A percentile compares a stretch with the other conserved stretches of the same genome.
Evolutionary conservation across 2,888 invertebrate species (phyloP).

Genomic region (Nemotelus pantherinus): DNA sequence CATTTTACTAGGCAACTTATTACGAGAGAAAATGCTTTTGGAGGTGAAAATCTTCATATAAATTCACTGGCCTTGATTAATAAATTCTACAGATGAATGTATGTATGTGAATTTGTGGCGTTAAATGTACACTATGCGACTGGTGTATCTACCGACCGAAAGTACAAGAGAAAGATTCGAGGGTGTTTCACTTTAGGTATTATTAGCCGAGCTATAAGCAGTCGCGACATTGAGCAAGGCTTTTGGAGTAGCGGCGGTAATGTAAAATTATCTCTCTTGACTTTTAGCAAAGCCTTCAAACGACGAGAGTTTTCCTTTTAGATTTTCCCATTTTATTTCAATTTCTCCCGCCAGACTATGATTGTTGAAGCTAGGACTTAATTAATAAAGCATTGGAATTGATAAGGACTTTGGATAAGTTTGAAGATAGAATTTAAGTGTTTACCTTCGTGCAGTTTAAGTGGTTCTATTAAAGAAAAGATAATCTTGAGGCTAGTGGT

Average conservation of each 20-base stretch:
- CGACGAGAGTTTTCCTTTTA: slow-evolving; percentile 1
- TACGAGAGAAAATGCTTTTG: slow-evolving; percentile 5
- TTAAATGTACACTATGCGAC: too few relatives aligned
- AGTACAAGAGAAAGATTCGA: too few relatives aligned
- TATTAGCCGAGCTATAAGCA: neutral
- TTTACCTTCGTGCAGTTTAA: slow-evolving; percentile 34
- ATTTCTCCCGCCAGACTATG: slow-evolving; percentile 4
- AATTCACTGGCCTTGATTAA: neutral
- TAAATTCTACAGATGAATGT: too few relatives aligned
- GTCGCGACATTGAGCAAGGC: neutral
- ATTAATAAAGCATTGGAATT: slow-evolving; percentile 33
- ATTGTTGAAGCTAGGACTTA: slow-evolving; percentile 15
- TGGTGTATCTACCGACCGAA: too few relatives aligned
- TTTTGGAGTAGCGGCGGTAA: neutral
- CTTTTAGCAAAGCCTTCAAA: neutral
- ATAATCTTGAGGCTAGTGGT: slow-evolving; percentile 21
- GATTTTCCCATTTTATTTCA: slow-evolving; percentile 2
- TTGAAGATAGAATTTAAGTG: slow-evolving; percentile 19
- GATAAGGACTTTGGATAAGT: slow-evolving; percentile 9
- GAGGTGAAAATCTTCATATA: slow-evolving; percentile 9
- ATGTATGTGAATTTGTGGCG: too few relatives aligned
- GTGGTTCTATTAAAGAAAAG: neutral
- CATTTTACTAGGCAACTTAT: slow-evolving; percentile 13
- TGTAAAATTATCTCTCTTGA: slow-evolving; percentile 8
- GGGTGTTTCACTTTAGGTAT: neutral